Evolutionary conservation across 1,140 invertebrate species (phyloP).

Genomic region (Leucophenga varia): DNA sequence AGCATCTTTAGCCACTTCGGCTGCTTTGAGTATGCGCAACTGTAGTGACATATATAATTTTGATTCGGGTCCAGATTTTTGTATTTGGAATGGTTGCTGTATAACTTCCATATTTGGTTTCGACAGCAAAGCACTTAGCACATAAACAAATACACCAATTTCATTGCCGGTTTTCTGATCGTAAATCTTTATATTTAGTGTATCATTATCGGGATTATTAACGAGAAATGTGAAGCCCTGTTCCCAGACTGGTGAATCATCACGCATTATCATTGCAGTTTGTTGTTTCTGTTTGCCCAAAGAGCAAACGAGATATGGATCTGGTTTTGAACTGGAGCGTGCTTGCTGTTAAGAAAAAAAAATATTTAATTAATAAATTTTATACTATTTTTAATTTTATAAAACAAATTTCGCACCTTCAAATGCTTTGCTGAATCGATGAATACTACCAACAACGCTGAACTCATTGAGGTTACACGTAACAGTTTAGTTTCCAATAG

Average conservation of each 20-base stretch:
- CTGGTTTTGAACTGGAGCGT: slow-evolving; percentile 68
- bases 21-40: slow-evolving; percentile 65
- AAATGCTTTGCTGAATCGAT: slow-evolving; percentile 88
- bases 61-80: slow-evolving; percentile 75
- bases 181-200: slow-evolving; percentile 69
- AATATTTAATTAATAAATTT: neutral
- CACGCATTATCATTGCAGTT: slow-evolving; percentile 70
- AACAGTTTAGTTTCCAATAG: slow-evolving; percentile 74
- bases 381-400: neutral
- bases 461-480: slow-evolving; percentile 73
- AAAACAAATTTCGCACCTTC: slow-evolving; percentile 63
- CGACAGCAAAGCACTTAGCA: slow-evolving; percentile 70
- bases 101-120: slow-evolving; percentile 74
- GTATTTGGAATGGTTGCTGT: slow-evolving; percentile 78
- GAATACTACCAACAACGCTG: slow-evolving; percentile 78
- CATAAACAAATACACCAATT: slow-evolving; percentile 74
- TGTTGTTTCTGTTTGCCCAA: slow-evolving; percentile 72
- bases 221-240: slow-evolving; percentile 89
- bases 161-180: slow-evolving; percentile 78
- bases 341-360: slow-evolving; percentile 65
- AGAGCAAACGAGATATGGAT: slow-evolving; percentile 73
- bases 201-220: slow-evolving; percentile 83
- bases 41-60: slow-evolving; percentile 78
- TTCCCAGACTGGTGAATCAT: slow-evolving; percentile 71
- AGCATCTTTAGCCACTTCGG: slow-evolving; percentile 36